These are phyloP conservation scores for Thaumetopoea pityocampa DNA, from an alignment of 1,140 invertebrate species.

Conservation along the genomic window DNA sequence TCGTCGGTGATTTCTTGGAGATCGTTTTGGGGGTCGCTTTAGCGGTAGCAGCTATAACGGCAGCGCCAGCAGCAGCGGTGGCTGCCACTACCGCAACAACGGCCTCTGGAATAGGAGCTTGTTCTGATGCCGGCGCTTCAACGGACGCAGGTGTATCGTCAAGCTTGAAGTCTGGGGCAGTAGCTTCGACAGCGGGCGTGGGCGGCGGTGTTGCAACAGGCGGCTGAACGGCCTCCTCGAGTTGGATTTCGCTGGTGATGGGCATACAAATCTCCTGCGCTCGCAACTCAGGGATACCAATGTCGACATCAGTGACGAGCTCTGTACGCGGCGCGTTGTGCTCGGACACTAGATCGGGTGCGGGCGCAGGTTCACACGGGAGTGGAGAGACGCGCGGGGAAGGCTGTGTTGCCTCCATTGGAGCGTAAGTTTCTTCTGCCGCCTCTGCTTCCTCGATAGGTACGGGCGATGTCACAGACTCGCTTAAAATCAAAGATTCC, in stretches of 20 bases:
- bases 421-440: neutral
- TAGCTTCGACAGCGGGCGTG: conserved; percentile 36
- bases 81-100: conserved; percentile 32
- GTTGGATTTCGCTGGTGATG: conserved; percentile 50
- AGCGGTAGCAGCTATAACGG: conserved; percentile 25
- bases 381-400: neutral
- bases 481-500: conserved; percentile 2
- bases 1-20: conserved; percentile 44
- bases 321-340: conserved; percentile 33
- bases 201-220: conserved; percentile 39
- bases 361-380: conserved; percentile 27
- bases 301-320: conserved; percentile 58
- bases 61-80: conserved; percentile 30
- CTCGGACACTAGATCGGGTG: conserved; percentile 56
- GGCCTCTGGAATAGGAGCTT: conserved; percentile 22
- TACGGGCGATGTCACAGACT: conserved; percentile 5
- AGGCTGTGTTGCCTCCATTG: neutral
- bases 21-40: conserved; percentile 32
- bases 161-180: conserved; percentile 10
- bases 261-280: conserved; percentile 65
- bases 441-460: neutral
- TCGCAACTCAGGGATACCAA: conserved; percentile 54
- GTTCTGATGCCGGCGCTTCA: conserved; percentile 15
- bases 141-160: conserved; percentile 29
- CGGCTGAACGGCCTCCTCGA: conserved; percentile 35